Evolutionary conservation across 1,140 invertebrate species (phyloP).

Genomic region (Drosophila bocqueti): DNA sequence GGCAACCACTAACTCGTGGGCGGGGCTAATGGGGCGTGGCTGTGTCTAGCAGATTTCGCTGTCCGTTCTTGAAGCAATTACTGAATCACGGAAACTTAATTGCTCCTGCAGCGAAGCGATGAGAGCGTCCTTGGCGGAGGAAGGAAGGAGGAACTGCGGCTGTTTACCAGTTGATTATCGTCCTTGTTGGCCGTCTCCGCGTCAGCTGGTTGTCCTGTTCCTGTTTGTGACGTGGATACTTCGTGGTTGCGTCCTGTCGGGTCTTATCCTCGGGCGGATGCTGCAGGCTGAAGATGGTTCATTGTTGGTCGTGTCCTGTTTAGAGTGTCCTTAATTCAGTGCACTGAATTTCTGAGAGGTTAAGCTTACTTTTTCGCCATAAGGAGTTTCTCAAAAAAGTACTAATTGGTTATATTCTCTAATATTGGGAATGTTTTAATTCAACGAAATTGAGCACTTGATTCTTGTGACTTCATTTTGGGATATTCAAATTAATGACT

Average conservation of each 20-base stretch:
- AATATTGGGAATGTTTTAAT: background rate
- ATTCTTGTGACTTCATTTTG: background rate
- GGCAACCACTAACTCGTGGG: conserved; percentile 23
- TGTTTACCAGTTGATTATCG: conserved; percentile 39
- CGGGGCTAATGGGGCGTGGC: conserved; percentile 33
- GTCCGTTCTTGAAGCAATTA: conserved; percentile 38
- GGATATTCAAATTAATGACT: background rate
- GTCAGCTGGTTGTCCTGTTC: conserved; percentile 11
- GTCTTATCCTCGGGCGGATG: background rate
- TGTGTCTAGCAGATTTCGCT: conserved; percentile 13
- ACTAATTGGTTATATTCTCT: background rate
- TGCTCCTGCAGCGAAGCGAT: conserved; percentile 13
- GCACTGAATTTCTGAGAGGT: background rate
- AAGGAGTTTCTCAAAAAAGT: background rate
- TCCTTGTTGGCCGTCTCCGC: conserved; percentile 17
- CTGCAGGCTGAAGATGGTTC: background rate
- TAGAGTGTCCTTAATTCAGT: background rate
- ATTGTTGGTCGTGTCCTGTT: background rate
- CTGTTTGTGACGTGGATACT: conserved; percentile 33
- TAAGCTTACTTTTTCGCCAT: background rate
- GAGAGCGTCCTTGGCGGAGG: conserved; percentile 6
- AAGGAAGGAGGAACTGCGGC: conserved; percentile 10
- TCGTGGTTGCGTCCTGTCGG: conserved; percentile 22
- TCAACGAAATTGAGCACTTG: background rate
- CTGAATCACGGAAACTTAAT: conserved; percentile 35